These are phyloP conservation scores for Tineola bisselliella DNA, from an alignment of 2,888 invertebrate genomes.

Conservation along the genomic window DNA sequence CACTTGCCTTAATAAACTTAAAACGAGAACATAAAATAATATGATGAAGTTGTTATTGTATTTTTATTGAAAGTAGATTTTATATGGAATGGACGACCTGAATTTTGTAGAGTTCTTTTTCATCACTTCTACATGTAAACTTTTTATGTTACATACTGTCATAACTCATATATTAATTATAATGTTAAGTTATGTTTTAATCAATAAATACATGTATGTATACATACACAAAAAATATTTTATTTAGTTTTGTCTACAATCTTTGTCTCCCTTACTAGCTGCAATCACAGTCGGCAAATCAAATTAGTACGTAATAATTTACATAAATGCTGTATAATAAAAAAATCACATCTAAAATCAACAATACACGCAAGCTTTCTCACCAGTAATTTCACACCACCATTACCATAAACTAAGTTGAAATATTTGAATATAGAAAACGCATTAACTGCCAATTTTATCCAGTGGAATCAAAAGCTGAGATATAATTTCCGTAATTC, in stretches of 20 bases:
- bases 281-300: no score
- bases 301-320: no score
- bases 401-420: not conserved
- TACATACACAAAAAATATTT: no score
- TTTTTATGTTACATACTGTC: no score
- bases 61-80: constrained; percentile 4
- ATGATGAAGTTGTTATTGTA: constrained; percentile 11
- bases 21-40: constrained; percentile 3
- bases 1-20: not conserved
- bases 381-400: not conserved
- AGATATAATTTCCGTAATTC: constrained; percentile 31
- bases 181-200: no score
- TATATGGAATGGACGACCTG: not conserved
- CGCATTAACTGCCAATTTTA: constrained; percentile 10
- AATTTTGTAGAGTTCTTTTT: not conserved
- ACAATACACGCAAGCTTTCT: not conserved
- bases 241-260: no score
- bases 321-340: no score
- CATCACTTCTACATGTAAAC: not conserved
- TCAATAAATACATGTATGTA: no score
- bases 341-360: not conserved
- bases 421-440: constrained; percentile 7
- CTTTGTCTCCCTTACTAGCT: no score
- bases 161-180: no score
- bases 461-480: not conserved